Percentiles rank a stretch among this genome's conserved stretches.
These are phyloP conservation scores for Macroglossus sobrinus DNA, from an alignment of 2,113 vertebrate genomes.

Conservation along the genomic window DNA sequence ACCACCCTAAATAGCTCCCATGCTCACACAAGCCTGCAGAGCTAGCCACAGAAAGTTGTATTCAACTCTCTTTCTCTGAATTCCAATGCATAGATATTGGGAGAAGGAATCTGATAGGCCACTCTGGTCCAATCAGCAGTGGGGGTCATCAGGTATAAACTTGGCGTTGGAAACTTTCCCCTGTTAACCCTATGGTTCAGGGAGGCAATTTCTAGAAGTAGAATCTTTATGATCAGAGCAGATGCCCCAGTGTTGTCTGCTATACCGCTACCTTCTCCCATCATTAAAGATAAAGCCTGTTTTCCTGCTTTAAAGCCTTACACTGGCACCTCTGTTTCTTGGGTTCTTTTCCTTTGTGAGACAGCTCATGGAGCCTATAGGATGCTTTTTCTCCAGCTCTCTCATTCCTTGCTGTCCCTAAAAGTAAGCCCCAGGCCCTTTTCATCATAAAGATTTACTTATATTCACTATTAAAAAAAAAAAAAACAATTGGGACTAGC, in stretches of 20 bases:
- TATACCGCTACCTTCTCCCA: accelerated
- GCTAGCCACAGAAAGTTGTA: background rate
- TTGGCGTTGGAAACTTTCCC: background rate
- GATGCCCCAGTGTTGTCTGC: background rate
- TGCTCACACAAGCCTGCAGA: background rate
- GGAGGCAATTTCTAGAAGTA: background rate
- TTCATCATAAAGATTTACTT: background rate
- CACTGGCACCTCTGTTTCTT: background rate
- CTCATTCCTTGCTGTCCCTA: background rate
- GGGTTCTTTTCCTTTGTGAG: background rate
- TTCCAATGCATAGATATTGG: accelerated
- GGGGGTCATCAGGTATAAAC: background rate
- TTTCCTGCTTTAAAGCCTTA: background rate
- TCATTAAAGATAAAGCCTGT: background rate
- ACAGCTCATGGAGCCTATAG: background rate
- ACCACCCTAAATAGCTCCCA: background rate
- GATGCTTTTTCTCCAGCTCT: background rate
- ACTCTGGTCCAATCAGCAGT: background rate
- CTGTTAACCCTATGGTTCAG: background rate
- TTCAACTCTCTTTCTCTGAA: background rate
- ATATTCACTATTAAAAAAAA: background rate
- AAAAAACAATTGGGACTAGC: background rate
- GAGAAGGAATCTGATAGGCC: background rate
- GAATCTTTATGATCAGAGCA: background rate
- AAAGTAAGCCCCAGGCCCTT: background rate